phyloP scores from a whole-genome alignment of 2,888 invertebrate species.

The Rhagium mordax region DNA sequence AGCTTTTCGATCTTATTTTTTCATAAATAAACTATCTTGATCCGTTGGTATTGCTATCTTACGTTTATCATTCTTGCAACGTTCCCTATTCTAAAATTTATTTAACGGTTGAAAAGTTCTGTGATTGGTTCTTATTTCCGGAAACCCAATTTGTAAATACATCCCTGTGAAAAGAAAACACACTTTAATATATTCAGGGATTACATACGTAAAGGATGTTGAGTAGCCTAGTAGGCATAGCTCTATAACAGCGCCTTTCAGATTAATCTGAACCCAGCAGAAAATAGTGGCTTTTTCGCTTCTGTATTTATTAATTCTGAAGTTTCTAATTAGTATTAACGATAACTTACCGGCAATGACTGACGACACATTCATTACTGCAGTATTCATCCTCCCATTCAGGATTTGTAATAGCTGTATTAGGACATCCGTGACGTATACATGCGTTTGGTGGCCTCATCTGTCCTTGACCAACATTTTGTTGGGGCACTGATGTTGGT shows the following conservation, averaged over 20 bases:
- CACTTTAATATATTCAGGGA: slow-evolving; percentile 5
- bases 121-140: slow-evolving; percentile 85
- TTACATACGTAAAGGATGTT: background rate
- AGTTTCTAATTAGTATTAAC: no score
- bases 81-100: slow-evolving; percentile 69
- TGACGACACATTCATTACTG: slow-evolving; percentile 96
- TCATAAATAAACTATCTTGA: slow-evolving; percentile 38
- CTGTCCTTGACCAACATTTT: slow-evolving; percentile 67
- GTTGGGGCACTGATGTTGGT: slow-evolving; percentile 70
- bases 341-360: slow-evolving; percentile 91
- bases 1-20: slow-evolving; percentile 22
- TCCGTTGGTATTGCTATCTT: slow-evolving; percentile 60
- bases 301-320: no score
- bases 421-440: slow-evolving; percentile 92
- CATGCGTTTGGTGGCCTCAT: slow-evolving; percentile 75
- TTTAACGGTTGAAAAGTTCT: slow-evolving; percentile 86
- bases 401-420: slow-evolving; percentile 90
- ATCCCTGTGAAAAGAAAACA: slow-evolving; percentile 78
- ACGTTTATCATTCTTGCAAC: slow-evolving; percentile 49
- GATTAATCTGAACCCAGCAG: no score
- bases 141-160: slow-evolving; percentile 94
- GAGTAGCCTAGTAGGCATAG: no score
- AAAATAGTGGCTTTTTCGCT: no score
- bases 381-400: slow-evolving; percentile 99
- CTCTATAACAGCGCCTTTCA: no score